Evolutionary conservation across 2,797 vertebrate species (phyloP), one percentile per base, ranked within the genome.

Genomic region (Poecilia gillii): DNA sequence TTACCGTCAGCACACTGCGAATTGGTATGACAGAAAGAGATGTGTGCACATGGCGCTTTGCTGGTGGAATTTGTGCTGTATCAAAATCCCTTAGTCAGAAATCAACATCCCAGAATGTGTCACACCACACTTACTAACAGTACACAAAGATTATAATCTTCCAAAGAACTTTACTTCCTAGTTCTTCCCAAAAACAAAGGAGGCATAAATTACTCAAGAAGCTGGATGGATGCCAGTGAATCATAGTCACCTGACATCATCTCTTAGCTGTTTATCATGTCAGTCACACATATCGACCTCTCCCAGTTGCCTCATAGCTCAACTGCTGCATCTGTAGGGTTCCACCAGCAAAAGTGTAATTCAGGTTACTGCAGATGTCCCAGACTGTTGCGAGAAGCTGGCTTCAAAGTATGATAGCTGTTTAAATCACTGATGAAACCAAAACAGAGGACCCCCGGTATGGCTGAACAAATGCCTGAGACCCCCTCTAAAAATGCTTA

Each of bases 1-100:
- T 86, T 70, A 28, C 76, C 47, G 86, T 93, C 91, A 94, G 93
- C 93, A 91, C 73, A 68, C n/a, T 33, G 84, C 1, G 64, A 51
- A 76, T 28, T 64, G 7, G 72, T 23, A 78, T 53, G 79, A 70
- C 57, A 75, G 71, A 79, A 46, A 80, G 41, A 75, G 83, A 36
- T 81, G 20, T 47, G 73, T 75, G 73, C 73, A 75, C 55, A 76
- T 68, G 62, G 81, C 84, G 31, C 82, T 88, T 75, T 81, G 71
- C 74, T 64, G 47, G 49, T 53, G 51, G 36, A 72, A 76, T 84
- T 81, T 83, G 33, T 85, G 86, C 81, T 81, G 86, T 83, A 80
- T 90, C 85, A 87, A 78, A 68, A 71, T 81, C 47, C 78, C 73
- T 41, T 85, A 59, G 73, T 28, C 74, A 18, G 72, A 71, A 82